A percentile compares a stretch with the other conserved stretches of the same genome.
phyloP scores from a whole-genome alignment of 1,140 invertebrate genomes.

The Monochamus saltuarius region DNA sequence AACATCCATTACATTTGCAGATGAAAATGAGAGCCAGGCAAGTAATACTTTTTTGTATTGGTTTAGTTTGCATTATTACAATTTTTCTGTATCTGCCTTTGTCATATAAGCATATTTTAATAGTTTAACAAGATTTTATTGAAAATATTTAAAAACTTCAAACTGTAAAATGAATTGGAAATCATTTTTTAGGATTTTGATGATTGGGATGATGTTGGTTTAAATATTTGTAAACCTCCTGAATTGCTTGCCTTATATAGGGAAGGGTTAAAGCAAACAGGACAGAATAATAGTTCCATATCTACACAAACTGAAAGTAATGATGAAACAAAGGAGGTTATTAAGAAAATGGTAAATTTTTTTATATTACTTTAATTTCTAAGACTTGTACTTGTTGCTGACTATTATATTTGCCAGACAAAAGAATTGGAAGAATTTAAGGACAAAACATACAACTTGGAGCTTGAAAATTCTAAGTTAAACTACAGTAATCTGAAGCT shows the following conservation, averaged over 20 bases:
- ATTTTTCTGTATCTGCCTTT: too few relatives aligned
- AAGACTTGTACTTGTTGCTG: too few relatives aligned
- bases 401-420: background rate
- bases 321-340: conserved; percentile 53
- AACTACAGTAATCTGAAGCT: background rate
- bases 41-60: conserved; percentile 1
- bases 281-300: conserved; percentile 48
- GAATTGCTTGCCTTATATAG: conserved; percentile 76
- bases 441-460: conserved; percentile 3
- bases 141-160: too few relatives aligned
- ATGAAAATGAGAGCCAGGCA: conserved; percentile 88
- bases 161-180: too few relatives aligned
- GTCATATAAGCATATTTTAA: too few relatives aligned
- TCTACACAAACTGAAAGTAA: conserved; percentile 53
- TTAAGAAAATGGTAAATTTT: conserved; percentile 46
- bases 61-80: too few relatives aligned
- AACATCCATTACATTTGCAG: conserved; percentile 88
- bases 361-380: background rate
- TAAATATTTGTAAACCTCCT: conserved; percentile 81
- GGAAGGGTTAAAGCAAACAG: conserved; percentile 61
- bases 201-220: conserved; percentile 90
- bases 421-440: conserved; percentile 2
- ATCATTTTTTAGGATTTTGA: conserved; percentile 84
- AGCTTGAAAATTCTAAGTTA: background rate
- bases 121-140: too few relatives aligned